phyloP scores from a whole-genome alignment of 2,113 vertebrate species.

The Morone chrysops region DNA sequence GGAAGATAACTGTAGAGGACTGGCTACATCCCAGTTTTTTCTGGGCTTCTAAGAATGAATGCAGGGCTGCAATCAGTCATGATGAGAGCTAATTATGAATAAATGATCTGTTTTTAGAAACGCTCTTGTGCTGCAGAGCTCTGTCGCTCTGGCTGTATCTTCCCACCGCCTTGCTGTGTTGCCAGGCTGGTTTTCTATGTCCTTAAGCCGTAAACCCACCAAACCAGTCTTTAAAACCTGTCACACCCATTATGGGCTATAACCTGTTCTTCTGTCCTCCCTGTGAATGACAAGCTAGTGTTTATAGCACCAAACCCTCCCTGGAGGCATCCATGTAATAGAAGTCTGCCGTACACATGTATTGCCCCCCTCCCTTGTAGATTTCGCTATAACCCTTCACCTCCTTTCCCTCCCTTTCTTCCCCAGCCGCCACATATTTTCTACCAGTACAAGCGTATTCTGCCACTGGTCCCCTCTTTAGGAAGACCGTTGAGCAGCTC shows the following conservation, averaged over 20 bases:
- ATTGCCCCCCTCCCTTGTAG: background rate
- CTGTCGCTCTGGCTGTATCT: constrained; percentile 30
- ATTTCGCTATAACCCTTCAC: constrained; percentile 56
- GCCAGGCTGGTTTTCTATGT: constrained; percentile 49
- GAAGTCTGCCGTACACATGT: constrained; percentile 37
- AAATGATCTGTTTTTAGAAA: constrained; percentile 31
- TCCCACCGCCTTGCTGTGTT: constrained; percentile 34
- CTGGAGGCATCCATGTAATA: constrained; percentile 42
- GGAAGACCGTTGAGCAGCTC: constrained; percentile 20
- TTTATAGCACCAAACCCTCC: constrained; percentile 62
- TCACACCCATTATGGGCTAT: constrained; percentile 58
- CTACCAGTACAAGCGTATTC: constrained; percentile 1
- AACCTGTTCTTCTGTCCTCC: constrained; percentile 64
- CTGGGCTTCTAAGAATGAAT: background rate
- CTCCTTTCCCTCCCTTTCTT: constrained; percentile 37
- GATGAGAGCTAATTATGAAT: constrained; percentile 36
- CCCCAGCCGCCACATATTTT: constrained; percentile 17
- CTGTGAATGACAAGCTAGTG: constrained; percentile 64
- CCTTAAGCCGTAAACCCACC: constrained; percentile 61
- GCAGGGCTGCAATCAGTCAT: constrained; percentile 31
- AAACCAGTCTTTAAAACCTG: constrained; percentile 77
- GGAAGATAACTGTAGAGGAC: constrained; percentile 11
- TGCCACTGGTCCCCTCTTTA: constrained; percentile 22
- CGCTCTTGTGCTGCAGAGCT: constrained; percentile 3
- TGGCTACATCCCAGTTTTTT: background rate